phyloP scores from a whole-genome alignment of 2,113 vertebrate genomes.

The Anas platyrhynchos region DNA sequence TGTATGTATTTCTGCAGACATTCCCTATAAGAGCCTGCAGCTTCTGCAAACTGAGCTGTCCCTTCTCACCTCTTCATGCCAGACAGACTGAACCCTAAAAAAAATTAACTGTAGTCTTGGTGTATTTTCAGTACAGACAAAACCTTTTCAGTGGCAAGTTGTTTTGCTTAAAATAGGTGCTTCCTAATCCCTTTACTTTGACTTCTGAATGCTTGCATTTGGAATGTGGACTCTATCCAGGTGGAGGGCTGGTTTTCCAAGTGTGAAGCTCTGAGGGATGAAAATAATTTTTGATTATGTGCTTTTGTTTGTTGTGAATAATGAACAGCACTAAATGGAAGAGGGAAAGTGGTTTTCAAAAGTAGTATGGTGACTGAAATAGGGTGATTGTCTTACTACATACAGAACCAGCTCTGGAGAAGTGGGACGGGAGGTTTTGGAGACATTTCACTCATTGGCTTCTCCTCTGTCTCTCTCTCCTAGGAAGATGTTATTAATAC shows the following conservation, averaged over 20 bases:
- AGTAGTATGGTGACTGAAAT: not conserved
- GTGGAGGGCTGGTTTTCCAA: not conserved
- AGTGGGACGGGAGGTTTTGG: not conserved
- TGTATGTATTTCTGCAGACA: not conserved
- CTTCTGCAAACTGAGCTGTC: not conserved
- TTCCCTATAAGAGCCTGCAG: not conserved
- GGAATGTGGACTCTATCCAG: not conserved
- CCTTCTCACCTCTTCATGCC: not conserved
- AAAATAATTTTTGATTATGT: not conserved
- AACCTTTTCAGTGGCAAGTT: not conserved
- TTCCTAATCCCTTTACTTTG: not conserved
- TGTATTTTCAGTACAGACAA: not conserved
- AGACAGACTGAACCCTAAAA: not conserved
- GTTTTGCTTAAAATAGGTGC: not conserved
- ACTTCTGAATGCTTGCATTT: not conserved
- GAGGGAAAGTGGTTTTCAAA: not conserved
- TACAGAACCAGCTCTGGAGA: not conserved
- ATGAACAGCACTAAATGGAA: not conserved
- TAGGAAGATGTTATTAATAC: conserved; percentile 99
- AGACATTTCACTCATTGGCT: not conserved
- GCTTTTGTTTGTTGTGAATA: not conserved
- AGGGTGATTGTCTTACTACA: not conserved
- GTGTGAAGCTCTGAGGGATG: not conserved
- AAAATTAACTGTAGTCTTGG: not conserved
- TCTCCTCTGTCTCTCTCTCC: not conserved